phyloP scores from a whole-genome alignment of 23 tunicate species.

The Trididemnum clinides region DNA sequence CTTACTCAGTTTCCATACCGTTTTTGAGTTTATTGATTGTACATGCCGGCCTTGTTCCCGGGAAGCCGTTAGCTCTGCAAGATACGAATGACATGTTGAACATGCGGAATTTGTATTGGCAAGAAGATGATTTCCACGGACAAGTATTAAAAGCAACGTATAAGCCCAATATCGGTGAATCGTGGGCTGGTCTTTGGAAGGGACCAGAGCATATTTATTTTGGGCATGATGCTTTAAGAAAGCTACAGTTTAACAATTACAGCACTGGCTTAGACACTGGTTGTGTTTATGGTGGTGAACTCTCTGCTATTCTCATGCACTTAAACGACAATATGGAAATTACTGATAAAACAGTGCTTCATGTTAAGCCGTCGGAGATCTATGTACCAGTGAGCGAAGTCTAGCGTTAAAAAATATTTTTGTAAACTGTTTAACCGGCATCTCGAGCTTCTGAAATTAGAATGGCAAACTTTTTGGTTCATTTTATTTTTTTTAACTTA shows the following conservation, averaged over 20 bases:
- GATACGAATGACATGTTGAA: conserved; percentile 58
- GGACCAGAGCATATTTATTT: conserved; percentile 89
- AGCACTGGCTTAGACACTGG: conserved; percentile 93
- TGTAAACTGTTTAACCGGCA: too few relatives aligned
- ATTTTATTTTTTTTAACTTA: too few relatives aligned
- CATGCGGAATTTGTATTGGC: conserved; percentile 64
- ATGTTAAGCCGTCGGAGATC: neutral
- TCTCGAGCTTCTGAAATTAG: too few relatives aligned
- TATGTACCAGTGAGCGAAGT: conserved; percentile 20
- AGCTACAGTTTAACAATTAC: conserved; percentile 43
- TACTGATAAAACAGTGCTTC: neutral
- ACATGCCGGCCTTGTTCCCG: conserved; percentile 85
- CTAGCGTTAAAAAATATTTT: too few relatives aligned
- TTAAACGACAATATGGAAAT: neutral
- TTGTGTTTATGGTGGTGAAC: conserved; percentile 84
- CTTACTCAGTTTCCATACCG: conserved; percentile 84
- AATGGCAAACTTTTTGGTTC: too few relatives aligned
- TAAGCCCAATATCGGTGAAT: conserved; percentile 24
- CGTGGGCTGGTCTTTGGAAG: conserved; percentile 79
- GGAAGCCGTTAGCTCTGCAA: conserved; percentile 47
- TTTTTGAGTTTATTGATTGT: conserved; percentile 55
- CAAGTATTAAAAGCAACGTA: conserved; percentile 32
- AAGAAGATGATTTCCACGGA: conserved; percentile 63
- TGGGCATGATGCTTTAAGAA: conserved; percentile 88
- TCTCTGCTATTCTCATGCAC: conserved; percentile 65